Conservation (phyloP, 2,113 vertebrate species). For the Panthera tigris region DNA sequence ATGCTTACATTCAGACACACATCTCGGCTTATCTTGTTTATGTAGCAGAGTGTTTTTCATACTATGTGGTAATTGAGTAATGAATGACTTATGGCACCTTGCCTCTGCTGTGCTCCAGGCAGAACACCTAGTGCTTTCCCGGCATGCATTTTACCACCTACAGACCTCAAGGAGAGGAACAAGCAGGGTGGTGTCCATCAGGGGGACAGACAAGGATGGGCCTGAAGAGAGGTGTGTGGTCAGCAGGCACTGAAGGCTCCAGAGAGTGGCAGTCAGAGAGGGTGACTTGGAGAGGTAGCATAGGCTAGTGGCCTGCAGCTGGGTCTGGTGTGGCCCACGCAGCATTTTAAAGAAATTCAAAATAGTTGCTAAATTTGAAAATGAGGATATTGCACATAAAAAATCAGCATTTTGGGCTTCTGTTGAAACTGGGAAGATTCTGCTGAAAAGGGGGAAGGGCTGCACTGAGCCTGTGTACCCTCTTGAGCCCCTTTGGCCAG, state of each 20-base stretch:
- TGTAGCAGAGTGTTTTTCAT: background rate
- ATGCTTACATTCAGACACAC: background rate
- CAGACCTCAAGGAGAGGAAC: background rate
- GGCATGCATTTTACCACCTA: background rate
- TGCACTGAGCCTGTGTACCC: background rate
- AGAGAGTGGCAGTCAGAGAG: background rate
- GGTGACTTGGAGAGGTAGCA: background rate
- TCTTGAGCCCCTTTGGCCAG: background rate
- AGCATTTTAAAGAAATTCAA: slow-evolving; percentile 2
- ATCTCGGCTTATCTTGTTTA: background rate
- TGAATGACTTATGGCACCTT: background rate
- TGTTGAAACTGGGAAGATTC: background rate
- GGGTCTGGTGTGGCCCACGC: background rate
- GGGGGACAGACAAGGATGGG: background rate
- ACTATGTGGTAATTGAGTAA: background rate
- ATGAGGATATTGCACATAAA: background rate
- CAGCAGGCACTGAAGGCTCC: background rate
- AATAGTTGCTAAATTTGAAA: background rate
- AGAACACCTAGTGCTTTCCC: background rate
- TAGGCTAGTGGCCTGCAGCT: background rate
- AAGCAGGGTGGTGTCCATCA: background rate
- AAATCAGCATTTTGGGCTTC: background rate
- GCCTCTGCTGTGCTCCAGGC: background rate
- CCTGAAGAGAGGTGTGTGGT: background rate
- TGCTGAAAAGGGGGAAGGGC: background rate